A percentile compares a stretch with the other conserved stretches of the same genome.
These are phyloP conservation scores for Cenopis cana DNA, from an alignment of 2,888 invertebrate species.

Conservation along the genomic window DNA sequence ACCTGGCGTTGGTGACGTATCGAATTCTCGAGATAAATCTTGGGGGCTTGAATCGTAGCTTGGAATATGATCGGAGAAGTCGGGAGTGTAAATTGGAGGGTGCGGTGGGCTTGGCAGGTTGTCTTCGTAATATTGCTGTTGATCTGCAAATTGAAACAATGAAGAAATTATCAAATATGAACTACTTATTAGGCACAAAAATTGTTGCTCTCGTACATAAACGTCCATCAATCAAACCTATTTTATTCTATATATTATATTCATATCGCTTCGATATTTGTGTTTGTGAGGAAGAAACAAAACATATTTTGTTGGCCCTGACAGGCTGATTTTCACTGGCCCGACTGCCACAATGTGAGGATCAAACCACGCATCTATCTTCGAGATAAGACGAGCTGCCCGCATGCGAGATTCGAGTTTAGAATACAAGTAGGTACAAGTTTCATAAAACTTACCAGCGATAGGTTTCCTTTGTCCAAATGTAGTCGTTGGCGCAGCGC, in stretches of 20 bases:
- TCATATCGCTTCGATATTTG: no score
- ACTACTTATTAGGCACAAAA: background rate
- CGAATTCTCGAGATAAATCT: conserved; percentile 67
- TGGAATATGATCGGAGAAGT: conserved; percentile 75
- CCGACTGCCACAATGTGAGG: no score
- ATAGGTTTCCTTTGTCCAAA: conserved; percentile 77
- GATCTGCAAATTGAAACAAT: conserved; percentile 57
- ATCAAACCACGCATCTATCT: no score
- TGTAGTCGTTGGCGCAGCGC: conserved; percentile 69
- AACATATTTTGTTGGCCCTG: no score
- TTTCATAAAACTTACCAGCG: conserved; percentile 59
- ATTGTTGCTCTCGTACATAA: no score
- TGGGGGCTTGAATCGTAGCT: conserved; percentile 77
- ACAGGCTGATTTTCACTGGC: no score
- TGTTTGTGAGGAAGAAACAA: no score
- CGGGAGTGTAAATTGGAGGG: conserved; percentile 71
- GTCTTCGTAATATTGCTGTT: conserved; percentile 76
- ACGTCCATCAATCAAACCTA: no score
- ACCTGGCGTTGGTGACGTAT: conserved; percentile 67
- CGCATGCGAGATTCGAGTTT: no score
- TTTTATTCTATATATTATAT: no score
- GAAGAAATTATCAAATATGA: background rate
- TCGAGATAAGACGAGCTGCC: no score
- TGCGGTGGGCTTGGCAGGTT: conserved; percentile 81
- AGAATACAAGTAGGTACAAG: no score